Evolutionary conservation across 2,888 invertebrate species (phyloP), one percentile per base, ranked within the genome.

Genomic region (Metellina segmentata): DNA sequence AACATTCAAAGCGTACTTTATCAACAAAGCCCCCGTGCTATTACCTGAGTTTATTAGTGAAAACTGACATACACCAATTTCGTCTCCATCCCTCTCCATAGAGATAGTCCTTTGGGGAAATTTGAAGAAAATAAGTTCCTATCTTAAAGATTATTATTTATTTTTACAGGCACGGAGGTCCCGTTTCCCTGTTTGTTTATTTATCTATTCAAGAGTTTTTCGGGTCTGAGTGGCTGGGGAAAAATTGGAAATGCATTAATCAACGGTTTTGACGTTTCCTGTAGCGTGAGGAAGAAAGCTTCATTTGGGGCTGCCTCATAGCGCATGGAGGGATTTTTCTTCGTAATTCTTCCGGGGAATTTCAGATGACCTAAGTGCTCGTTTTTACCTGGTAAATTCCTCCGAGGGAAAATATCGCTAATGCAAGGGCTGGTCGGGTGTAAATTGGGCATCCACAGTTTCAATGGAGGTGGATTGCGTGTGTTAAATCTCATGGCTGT

Each of bases 171-270:
- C 61, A 74, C 72, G 72, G 20, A 71, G 52, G 52, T 34, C 51
- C 52, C 72, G 52, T 75, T 89, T 89, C 75, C 75, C 74, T 82
- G 78, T 78, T 85, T 89, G 78, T 89, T 89, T 89, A 83, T 89
- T 79, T 89, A 89, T 89, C 83, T 83, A 83, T 89, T 81, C 81
- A 74, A n/a, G 11, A 75, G 51, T 89, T 85, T 89, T 89, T 85
- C 70, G 11, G 8, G 4, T 20, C 74, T 53, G 51, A 7, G 88
- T 49, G 88, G 53, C 11, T 19, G 11, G 61, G 72, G 49, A 71
- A 89, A 90, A 85, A 90, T 90, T 90, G 90, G 85, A 90, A 90
- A 85, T 74, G 85, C 90, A 90, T 90, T 90, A 90, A 90, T 90
- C 90, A 90, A 85, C 72, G 74, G 71, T 79, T 90, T 85, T 90